These are phyloP conservation scores for Ormyrus pomaceus DNA, from an alignment of 2,888 invertebrate species.

Conservation along the genomic window DNA sequence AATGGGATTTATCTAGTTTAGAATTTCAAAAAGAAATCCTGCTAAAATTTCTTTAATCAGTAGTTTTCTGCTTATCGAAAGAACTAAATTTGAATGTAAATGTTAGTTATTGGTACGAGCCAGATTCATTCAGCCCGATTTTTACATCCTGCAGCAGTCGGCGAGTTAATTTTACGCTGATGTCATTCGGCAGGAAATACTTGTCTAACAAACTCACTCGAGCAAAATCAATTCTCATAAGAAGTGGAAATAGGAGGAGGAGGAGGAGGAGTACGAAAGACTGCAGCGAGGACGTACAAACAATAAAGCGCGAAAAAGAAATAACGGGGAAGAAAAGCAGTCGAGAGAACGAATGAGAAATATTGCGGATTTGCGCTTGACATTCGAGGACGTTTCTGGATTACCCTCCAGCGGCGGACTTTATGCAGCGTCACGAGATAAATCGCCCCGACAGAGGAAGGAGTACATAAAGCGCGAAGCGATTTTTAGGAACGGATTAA, in stretches of 20 bases:
- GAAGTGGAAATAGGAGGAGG: neutral
- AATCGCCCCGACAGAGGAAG: neutral
- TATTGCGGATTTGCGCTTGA: slow-evolving; percentile 39
- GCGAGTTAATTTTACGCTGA: no score
- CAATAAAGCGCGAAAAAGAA: neutral
- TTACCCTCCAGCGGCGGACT: slow-evolving; percentile 7
- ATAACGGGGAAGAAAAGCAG: neutral
- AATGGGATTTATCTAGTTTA: no score
- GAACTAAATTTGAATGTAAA: no score
- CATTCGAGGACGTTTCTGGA: slow-evolving; percentile 36
- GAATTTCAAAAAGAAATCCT: no score
- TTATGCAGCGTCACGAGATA: slow-evolving; percentile 1
- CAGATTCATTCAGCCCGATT: no score
- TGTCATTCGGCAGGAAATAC: neutral
- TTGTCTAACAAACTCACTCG: neutral
- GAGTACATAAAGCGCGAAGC: slow-evolving; percentile 1
- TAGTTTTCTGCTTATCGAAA: no score
- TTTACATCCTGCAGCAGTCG: no score
- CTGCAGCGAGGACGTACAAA: neutral
- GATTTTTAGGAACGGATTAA: slow-evolving; percentile 36
- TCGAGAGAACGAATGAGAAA: slow-evolving; percentile 19
- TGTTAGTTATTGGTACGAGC: no score
- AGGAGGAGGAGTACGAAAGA: no score
- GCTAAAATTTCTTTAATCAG: no score
- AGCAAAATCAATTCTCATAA: neutral